phyloP scores from a whole-genome alignment of 92 coral and sea anemone species.

The Paragorgia papillata region DNA sequence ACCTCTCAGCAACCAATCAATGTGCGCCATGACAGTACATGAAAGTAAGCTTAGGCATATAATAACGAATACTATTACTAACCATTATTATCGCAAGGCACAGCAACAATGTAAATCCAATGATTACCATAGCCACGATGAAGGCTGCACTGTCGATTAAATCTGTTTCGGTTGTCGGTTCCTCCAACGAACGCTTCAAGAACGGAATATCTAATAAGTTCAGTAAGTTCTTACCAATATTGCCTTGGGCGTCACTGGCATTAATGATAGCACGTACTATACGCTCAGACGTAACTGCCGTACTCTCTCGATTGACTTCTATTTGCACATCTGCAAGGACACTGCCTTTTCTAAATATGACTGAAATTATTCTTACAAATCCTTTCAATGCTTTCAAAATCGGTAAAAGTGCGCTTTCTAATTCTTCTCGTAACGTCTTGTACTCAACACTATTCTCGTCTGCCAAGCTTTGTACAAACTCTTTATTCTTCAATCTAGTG shows the following conservation, averaged over 20 bases:
- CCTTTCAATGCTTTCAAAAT: background rate
- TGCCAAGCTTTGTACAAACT: background rate
- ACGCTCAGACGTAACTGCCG: background rate
- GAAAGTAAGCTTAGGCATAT: background rate
- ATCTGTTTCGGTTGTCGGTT: background rate
- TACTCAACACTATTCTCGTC: background rate
- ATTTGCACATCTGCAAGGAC: background rate
- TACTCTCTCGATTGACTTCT: background rate
- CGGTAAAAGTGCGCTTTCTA: background rate
- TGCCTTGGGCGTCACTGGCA: background rate
- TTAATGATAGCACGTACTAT: constrained; percentile 2
- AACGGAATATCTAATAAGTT: background rate
- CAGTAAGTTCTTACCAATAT: background rate
- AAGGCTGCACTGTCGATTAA: background rate
- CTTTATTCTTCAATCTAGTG: background rate
- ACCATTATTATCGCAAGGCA: background rate
- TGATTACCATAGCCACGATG: background rate
- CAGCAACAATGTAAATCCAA: background rate
- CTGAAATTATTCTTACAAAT: background rate
- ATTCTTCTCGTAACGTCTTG: background rate
- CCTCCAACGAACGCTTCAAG: background rate
- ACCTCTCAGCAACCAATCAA: no score
- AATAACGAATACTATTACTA: background rate
- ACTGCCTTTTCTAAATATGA: background rate
- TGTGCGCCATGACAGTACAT: no score